Base-by-base conservation (phyloP, 2,113 vertebrate species). In the Pseudopipra pipra region DNA sequence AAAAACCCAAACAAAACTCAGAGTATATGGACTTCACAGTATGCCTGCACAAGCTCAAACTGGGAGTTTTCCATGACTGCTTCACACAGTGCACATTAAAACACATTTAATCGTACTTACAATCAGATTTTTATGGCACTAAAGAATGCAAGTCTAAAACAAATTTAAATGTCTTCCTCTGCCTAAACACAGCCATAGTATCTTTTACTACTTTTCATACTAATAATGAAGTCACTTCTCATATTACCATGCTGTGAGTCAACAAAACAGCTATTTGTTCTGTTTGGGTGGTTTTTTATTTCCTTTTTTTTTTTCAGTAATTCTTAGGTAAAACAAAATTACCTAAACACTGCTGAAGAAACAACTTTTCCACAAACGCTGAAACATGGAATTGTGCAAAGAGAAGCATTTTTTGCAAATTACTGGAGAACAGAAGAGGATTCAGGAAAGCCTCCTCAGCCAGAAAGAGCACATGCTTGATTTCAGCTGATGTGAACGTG, bases 51-150 rank as follows among this genome's bases (percentile, higher is more conserved):
- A 93, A 84, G 33, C 68, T 86, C 56, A 81, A 65, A 35, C 37
- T 52, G 41, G 83, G 85, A 94, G 94, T 86, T 96, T 92, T 96
- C 93, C 88, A 92, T 58, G 52, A 56, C 52, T 81, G 72, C 25
- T 65, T 92, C 30, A 94, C 80, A 75, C 9, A 75, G 55, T 44
- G 35, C 72, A 28, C 93, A 67, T 67, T 91, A 88, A 94, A 94
- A 92, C 11, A 52, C 21, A 92, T 47, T 96, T 93, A 76, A 89
- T 58, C 39, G 55, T 84, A 46, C 49, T 56, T 56, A 80, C 44
- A 87, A 75, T 78, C 66, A 68, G 70, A 79, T 77, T 91, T 96
- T 95, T 90, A 91, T 21, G 55, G 59, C 75, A 87, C 63, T 91
- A 66, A 87, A 85, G 70, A 94, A 92, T 14, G 2, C 47, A 87